Evolutionary conservation across 2,888 invertebrate genomes (phyloP), one percentile per base, ranked within the genome.

Genomic region (Piscicola geometra): DNA sequence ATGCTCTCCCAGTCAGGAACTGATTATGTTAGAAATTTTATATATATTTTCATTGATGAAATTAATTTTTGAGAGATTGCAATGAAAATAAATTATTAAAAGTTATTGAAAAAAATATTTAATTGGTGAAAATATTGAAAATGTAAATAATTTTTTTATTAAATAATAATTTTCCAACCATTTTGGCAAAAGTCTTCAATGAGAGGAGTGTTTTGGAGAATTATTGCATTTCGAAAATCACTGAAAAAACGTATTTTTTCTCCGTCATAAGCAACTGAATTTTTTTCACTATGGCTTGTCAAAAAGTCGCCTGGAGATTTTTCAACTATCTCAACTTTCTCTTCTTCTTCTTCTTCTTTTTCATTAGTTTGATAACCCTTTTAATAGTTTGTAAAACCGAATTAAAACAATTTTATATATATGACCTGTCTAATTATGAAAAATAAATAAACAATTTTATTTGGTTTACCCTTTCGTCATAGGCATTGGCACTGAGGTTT

Each of bases 171-270:
- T 56, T 56, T 56, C 25, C 5, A 18, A 56, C 60, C 60, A 25
- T 56, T 56, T 25, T 18, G 3, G n/a, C 60, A 56, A 56, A 56
- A 56, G 9, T 56, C 60, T 56, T 56, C 60, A 56, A 56, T 56
- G 25, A n/a, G 15, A 18, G 9, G 3, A 5, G n/a, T 21, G n/a
- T 56, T 21, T 56, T 56, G n/a, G n/a, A 25, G 9, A 3, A 56
- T 18, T 18, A 56, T 25, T 3, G 60, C 60, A 15, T 3, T 21
- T 21, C 5, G 3, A 5, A 56, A 56, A 18, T 56, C 60, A 15
- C n/a, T 56, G 60, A 56, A 56, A 56, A 25, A 25, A 9, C 60
- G 21, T 18, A 15, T 56, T 56, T 21, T 21, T 56, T 25, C n/a
- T 56, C n/a, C n/a, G 25, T 56, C 60, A 15, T 15, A 21, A 5